Base-by-base conservation (phyloP, 2,888 invertebrate species). In the Dasysyrphus albostriatus region DNA sequence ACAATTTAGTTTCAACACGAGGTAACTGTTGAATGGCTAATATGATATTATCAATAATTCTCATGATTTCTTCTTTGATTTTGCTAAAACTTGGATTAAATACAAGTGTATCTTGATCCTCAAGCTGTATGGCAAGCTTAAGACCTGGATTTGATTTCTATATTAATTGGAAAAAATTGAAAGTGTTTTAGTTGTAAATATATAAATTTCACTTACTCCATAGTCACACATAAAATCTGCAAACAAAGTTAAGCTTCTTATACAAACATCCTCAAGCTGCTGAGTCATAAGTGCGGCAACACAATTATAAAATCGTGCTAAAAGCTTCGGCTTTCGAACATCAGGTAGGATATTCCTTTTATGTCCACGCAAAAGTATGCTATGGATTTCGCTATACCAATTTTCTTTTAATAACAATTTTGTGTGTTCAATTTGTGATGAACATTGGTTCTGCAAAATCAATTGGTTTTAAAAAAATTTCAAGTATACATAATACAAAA, bases 231-330 rank as follows among this genome's bases (percentile, higher is more conserved):
- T 94, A 88, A 96, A 97, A 67, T 96, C 93, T 1, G 96, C 95
- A 90, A 95, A 98, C 88, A 96, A 96, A 65, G 94, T 93, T 90
- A 98, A 94, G 5, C 98, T 98, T 89, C 95, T 95, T 54, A 97
- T 93, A 88, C 97, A 97, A 42, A 98, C 92, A 29, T 95, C 95
- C 91, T 98, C 97, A 77, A 98, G 93, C 90, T 98, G 97, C 89
- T 95, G 95, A 0, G 97, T 97, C 98, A 98, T 98, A 51, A 98
- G 93, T 37, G 96, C 95, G 0, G 96, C 96, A 1, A 98, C 95
- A 89, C 97, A 96, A 91, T 98, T 96, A 91, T 96, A 98, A 92
- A 98, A 98, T 58, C 95, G 95, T 89, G 94, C 95, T 92, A 96
- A 94, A 91, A 95, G 94, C 14, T 94, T 94, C 19, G 94, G 94